Evolutionary conservation across 1,140 invertebrate genomes (phyloP), one percentile per base, ranked within the genome.

Genomic region (Mizuhopecten yessoensis): DNA sequence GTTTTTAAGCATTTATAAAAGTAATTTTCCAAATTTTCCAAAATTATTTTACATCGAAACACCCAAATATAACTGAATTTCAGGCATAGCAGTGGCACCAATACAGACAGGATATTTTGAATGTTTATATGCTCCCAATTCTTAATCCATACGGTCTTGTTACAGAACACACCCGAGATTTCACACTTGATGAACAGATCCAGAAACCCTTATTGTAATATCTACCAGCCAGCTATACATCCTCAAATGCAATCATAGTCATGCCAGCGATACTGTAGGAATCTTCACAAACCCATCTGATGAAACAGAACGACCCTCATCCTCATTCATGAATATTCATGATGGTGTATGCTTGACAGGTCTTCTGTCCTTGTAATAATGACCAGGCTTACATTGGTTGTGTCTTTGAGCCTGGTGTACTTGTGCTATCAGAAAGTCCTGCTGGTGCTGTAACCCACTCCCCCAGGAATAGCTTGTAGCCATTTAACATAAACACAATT

Each of bases 401-500:
- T 15, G 17, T 39, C 36, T 39, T 39, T n/a, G 36, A 7, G 7
- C 9, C 9, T 23, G 3, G 2, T 20, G 15, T 57, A 57, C 45
- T 11, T 57, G 45, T 20, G 45, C 7, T 57, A 57, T 23, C 13
- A 23, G 45, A 57, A 39, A 39, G 36, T 39, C 36, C 36, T 39
- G 36, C n/a, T n/a, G n/a, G n/a, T 39, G 36, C 36, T 29, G n/a
- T 5, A 2, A 75, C 57, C n/a, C 1, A 29, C 57, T 75, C 57
- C 57, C 57, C n/a, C 57, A 75, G 57, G 57, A 75, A 75, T n/a
- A 75, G 57, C 57, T 29, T 75, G 57, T 29, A 75, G 23, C 57
- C 57, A 75, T 29, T 75, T 75, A 75, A 75, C 57, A 75, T 75
- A 29, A 75, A 75, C 57, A 75, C 57, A 75, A 75, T 75, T 75